Evolutionary conservation across 1,140 invertebrate genomes (phyloP).

Genomic region (Agrilus planipennis): DNA sequence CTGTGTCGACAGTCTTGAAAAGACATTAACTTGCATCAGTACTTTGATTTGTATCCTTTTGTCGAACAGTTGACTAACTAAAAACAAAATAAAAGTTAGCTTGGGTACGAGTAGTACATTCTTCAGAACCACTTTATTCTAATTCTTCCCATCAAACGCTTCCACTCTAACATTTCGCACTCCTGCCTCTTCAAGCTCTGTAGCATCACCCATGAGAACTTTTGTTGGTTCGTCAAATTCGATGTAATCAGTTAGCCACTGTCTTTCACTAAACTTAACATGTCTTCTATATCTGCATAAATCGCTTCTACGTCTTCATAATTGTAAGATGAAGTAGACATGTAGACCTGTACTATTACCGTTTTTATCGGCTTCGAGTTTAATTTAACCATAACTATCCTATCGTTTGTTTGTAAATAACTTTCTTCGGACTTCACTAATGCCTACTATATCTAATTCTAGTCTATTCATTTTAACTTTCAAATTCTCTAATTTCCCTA

Average conservation of each 20-base stretch:
- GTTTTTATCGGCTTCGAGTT: too few relatives aligned
- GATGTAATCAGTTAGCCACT: conserved; percentile 1
- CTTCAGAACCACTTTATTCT: not conserved
- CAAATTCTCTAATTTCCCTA: too few relatives aligned
- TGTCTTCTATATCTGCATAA: too few relatives aligned
- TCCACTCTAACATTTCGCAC: not conserved
- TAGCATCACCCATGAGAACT: not conserved
- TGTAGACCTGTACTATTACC: too few relatives aligned
- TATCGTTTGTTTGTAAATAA: too few relatives aligned
- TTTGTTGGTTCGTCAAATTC: not conserved
- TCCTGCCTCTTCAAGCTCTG: not conserved
- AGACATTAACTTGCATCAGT: conserved; percentile 24
- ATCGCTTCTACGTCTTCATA: too few relatives aligned
- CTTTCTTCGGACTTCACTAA: too few relatives aligned
- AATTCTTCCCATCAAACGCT: not conserved
- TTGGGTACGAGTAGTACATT: not conserved
- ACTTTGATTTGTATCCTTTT: conserved; percentile 30
- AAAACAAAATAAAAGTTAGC: conserved; percentile 22
- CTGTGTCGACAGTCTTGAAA: conserved; percentile 18
- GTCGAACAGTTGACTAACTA: conserved; percentile 20
- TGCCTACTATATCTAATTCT: too few relatives aligned
- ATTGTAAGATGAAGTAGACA: too few relatives aligned
- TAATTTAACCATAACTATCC: too few relatives aligned
- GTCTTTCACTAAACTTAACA: not conserved
- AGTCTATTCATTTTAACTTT: too few relatives aligned